Base-by-base conservation (phyloP, 2,113 vertebrate genomes). In the Ivindomyrus marchei region DNA sequence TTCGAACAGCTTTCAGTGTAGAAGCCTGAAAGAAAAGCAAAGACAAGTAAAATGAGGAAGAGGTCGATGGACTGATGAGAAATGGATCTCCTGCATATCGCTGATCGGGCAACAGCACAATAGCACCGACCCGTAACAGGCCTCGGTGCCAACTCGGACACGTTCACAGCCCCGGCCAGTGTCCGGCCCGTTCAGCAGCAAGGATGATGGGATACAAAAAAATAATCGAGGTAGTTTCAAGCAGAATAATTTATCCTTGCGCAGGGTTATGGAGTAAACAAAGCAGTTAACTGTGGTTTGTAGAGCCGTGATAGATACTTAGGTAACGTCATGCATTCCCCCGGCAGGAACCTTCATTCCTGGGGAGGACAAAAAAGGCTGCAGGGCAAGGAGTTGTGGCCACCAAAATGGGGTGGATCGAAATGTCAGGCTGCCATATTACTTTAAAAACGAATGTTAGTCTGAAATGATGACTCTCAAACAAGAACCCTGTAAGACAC, bases 71-170 rank as follows among this genome's bases (percentile, higher is more conserved):
- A 15, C 77, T 83, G 39, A 39, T 21, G 5, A 83, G 36, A 45
- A 45, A 5, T 19, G 15, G 10, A 74, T 74, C 66, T 27, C 11
- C 66, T 15, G 27, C 13, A 7, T 39, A 15, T 77, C 70, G 70
- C 31, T 2, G 13, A 77, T 19, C 13, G 15, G 70, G 31, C 31
- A 36, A 36, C 31, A 36, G 31, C 31, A 39, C 4, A 31, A 13
- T 1, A 6, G 42, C 80, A 45, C 31, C 31, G 7, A 15, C 74
- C 17, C 4, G 6, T 19, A 46, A 83, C 11, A 24, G 15, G 74
- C 15, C 15, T 1, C 5, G 11, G 42, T 2, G 0, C 42, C 80
- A 1, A 4, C 2, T 1, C 1, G 0, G 5, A 9, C 45, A 47
- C 2, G 1, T 47, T 2, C 85, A 19, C 24, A 27, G 13, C n/a